Conservation (phyloP, 2,888 invertebrate species). For the Tenthredo scrophulariae region DNA sequence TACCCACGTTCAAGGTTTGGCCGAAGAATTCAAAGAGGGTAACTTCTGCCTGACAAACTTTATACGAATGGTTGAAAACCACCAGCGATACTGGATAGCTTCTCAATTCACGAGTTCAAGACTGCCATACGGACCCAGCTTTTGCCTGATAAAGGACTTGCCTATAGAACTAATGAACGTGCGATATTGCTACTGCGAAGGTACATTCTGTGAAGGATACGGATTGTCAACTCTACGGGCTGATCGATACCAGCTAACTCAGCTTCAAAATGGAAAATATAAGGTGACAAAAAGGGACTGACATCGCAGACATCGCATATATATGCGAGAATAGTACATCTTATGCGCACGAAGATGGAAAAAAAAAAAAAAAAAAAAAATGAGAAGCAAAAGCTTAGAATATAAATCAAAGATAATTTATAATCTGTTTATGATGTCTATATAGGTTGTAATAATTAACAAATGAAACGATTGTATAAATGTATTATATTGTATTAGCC, state of each 20-base stretch:
- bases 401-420: not conserved
- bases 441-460: not conserved
- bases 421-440: not conserved
- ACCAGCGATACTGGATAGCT: slow-evolving; percentile 37
- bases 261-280: slow-evolving; percentile 4
- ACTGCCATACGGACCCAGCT: slow-evolving; percentile 14
- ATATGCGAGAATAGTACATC: no score
- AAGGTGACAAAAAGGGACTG: not conserved
- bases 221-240: slow-evolving; percentile 28
- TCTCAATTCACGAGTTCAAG: not conserved
- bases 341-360: no score
- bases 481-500: not conserved
- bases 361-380: no score
- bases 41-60: slow-evolving; percentile 33
- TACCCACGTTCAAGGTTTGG: not conserved
- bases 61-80: slow-evolving; percentile 39
- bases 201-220: slow-evolving; percentile 42
- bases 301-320: no score
- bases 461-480: not conserved
- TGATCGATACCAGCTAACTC: slow-evolving; percentile 4
- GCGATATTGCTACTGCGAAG: slow-evolving; percentile 40
- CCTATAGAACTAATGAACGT: not conserved
- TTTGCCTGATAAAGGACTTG: slow-evolving; percentile 22
- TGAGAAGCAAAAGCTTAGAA: not conserved
- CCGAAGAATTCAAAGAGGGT: slow-evolving; percentile 11